These are phyloP conservation scores for Agrotis puta DNA, from an alignment of 2,888 invertebrate genomes.

Conservation along the genomic window DNA sequence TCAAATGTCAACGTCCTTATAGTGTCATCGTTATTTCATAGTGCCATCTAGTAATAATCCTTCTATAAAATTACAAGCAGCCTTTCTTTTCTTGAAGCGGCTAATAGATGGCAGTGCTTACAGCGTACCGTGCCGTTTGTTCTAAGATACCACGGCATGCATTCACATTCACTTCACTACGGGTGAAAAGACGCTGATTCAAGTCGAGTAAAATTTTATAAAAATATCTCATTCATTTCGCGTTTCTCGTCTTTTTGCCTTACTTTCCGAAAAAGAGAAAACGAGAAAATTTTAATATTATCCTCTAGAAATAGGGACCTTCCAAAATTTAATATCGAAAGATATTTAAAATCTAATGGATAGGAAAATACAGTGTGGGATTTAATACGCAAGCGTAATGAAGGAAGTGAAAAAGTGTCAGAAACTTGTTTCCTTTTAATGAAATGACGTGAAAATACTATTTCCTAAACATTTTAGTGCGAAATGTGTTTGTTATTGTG, in stretches of 20 bases:
- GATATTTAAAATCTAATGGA: constrained; percentile 45
- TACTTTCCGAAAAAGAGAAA: constrained; percentile 68
- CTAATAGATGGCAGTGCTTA: no score
- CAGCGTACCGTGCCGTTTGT: no score
- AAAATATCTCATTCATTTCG: constrained; percentile 57
- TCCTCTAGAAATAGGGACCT: constrained; percentile 34
- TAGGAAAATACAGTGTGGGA: constrained; percentile 28
- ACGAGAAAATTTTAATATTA: constrained; percentile 44
- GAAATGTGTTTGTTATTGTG: constrained; percentile 72
- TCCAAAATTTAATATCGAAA: constrained; percentile 42
- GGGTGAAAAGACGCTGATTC: constrained; percentile 41
- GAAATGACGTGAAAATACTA: constrained; percentile 77
- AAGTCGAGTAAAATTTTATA: constrained; percentile 27
- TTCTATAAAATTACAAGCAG: no score
- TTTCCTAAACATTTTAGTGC: constrained; percentile 64
- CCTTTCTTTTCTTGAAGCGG: no score
- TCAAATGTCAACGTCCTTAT: no score
- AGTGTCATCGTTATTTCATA: no score
- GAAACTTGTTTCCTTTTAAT: constrained; percentile 72
- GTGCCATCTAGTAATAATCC: no score
- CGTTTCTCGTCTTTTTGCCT: constrained; percentile 61
- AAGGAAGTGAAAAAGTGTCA: constrained; percentile 72
- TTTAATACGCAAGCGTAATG: constrained; percentile 51
- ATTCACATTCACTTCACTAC: constrained; percentile 5
- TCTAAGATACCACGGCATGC: no score